Conservation (phyloP, 2,888 invertebrate species). For the Metalampra italica region DNA sequence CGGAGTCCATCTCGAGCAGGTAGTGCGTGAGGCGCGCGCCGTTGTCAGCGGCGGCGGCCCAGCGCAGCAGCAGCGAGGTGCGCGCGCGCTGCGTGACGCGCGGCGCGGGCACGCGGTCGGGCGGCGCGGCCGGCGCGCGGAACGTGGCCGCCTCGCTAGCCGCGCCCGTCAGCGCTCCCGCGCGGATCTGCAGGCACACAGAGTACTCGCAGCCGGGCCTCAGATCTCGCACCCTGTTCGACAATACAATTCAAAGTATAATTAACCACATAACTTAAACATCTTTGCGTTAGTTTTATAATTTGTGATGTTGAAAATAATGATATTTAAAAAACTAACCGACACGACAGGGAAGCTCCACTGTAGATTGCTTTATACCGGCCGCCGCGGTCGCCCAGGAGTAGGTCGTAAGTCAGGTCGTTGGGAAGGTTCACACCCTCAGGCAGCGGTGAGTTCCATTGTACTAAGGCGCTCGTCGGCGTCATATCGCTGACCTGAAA, state of each 20-base stretch:
- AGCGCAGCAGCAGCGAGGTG: conserved; percentile 83
- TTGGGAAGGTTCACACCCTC: conserved; percentile 69
- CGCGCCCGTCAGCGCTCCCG: conserved; percentile 86
- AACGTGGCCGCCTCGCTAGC: conserved; percentile 89
- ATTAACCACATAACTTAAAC: too few relatives aligned
- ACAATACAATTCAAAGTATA: neutral
- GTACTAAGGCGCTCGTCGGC: conserved; percentile 90
- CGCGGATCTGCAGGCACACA: conserved; percentile 87
- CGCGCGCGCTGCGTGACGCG: conserved; percentile 85
- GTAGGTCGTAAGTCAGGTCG: conserved; percentile 88
- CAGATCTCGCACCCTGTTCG: conserved; percentile 84
- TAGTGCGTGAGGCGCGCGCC: conserved; percentile 88
- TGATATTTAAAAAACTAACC: conserved; percentile 44
- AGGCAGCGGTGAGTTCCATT: conserved; percentile 83
- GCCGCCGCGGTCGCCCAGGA: conserved; percentile 86
- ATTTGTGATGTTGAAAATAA: too few relatives aligned
- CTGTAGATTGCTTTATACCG: conserved; percentile 92
- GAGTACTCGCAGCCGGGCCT: conserved; percentile 93
- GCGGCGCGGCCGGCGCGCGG: conserved; percentile 89
- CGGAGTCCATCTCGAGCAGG: conserved; percentile 87
- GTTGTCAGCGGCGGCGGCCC: conserved; percentile 86
- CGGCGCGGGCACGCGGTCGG: conserved; percentile 85
- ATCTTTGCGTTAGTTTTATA: neutral
- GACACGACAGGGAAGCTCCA: conserved; percentile 86
- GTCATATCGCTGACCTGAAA: conserved; percentile 88